Percentiles rank a stretch among this genome's conserved stretches.
phyloP scores from a whole-genome alignment of 2,113 vertebrate genomes.

The Arothron firmamentum region DNA sequence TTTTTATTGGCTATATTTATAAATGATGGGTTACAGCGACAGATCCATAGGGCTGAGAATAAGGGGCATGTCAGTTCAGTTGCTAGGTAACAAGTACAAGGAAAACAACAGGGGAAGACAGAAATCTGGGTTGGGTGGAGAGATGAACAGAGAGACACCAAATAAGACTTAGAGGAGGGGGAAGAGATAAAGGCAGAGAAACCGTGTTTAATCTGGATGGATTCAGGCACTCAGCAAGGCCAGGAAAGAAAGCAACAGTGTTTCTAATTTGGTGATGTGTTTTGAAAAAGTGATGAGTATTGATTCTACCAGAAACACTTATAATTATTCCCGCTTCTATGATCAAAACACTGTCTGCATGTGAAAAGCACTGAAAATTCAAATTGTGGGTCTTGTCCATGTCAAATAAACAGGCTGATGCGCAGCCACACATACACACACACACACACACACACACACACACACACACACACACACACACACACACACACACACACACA shows the following conservation, averaged over 20 bases:
- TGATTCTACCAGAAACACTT: slow-evolving; percentile 15
- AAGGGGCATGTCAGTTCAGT: slow-evolving; percentile 67
- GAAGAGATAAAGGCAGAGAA: background rate
- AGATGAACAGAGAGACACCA: slow-evolving; percentile 28
- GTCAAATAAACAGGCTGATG: background rate
- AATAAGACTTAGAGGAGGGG: slow-evolving; percentile 5
- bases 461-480: slow-evolving; percentile 12
- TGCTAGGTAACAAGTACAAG: slow-evolving; percentile 70
- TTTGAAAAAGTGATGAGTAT: slow-evolving; percentile 24
- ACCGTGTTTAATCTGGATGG: slow-evolving; percentile 46
- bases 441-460: slow-evolving; percentile 15
- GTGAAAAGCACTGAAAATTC: slow-evolving; percentile 20
- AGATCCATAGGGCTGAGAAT: slow-evolving; percentile 58
- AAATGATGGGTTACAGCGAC: slow-evolving; percentile 57
- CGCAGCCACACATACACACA: background rate
- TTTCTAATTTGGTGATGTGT: slow-evolving; percentile 36
- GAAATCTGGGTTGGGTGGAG: slow-evolving; percentile 58
- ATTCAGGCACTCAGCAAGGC: slow-evolving; percentile 38
- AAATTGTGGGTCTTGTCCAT: slow-evolving; percentile 18
- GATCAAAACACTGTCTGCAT: slow-evolving; percentile 34
- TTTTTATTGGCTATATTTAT: slow-evolving; percentile 51
- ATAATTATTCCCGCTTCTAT: slow-evolving; percentile 38
- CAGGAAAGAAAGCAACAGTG: slow-evolving; percentile 19
- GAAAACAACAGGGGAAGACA: slow-evolving; percentile 59
- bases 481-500: slow-evolving; percentile 11